A percentile compares a stretch with the other conserved stretches of the same genome.
Conservation (phyloP, 2,888 invertebrate species). For the Drosophila yooni region DNA sequence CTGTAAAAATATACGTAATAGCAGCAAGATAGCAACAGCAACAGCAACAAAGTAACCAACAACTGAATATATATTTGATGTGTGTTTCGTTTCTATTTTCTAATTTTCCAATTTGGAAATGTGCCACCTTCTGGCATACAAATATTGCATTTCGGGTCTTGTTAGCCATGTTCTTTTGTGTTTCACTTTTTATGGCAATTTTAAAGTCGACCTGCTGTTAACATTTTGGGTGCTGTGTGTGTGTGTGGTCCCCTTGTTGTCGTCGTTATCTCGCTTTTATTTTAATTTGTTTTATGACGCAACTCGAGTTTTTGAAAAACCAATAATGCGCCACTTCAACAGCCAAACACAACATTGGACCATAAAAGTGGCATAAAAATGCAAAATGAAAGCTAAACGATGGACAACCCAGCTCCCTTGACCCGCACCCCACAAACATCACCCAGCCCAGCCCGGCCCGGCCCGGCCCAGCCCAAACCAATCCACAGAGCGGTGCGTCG, state of each 20-base stretch:
- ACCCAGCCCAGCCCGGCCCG: background rate
- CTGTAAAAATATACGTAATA: constrained; percentile 74
- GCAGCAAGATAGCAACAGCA: constrained; percentile 13
- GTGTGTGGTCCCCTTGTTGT: background rate
- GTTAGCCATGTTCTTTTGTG: constrained; percentile 3
- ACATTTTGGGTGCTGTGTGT: constrained; percentile 1
- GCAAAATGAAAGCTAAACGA: constrained; percentile 74
- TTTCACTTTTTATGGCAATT: background rate
- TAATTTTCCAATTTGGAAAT: constrained; percentile 10
- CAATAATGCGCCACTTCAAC: constrained; percentile 67
- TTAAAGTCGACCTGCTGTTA: constrained; percentile 22
- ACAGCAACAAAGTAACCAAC: constrained; percentile 23
- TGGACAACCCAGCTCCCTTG: constrained; percentile 38
- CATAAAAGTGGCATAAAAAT: constrained; percentile 75
- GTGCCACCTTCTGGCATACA: constrained; percentile 6
- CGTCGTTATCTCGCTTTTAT: constrained; percentile 32
- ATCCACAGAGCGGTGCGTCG: constrained; percentile 48
- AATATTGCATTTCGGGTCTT: constrained; percentile 1
- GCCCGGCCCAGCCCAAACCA: constrained; percentile 2
- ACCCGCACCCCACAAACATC: constrained; percentile 30
- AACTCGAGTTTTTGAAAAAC: constrained; percentile 61
- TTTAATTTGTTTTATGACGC: constrained; percentile 69
- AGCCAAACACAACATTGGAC: constrained; percentile 42
- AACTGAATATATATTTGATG: constrained; percentile 51
- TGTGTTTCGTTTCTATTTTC: constrained; percentile 26